A percentile compares a stretch with the other conserved stretches of the same genome.
Evolutionary conservation across 2,113 vertebrate species (phyloP).

Genomic region (Lasiurus borealis): DNA sequence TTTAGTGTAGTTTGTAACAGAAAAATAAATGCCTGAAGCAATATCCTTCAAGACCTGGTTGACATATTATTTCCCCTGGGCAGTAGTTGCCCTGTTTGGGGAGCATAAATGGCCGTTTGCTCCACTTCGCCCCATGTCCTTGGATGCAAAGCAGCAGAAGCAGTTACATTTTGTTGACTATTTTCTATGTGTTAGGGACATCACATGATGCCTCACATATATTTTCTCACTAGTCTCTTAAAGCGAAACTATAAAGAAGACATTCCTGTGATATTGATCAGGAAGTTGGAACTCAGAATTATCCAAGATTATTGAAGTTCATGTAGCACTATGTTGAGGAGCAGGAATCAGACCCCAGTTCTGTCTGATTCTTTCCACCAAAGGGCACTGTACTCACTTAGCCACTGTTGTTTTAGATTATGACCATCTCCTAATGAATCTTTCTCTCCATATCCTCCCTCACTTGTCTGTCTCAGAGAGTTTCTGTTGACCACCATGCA

Average conservation of each 20-base stretch:
- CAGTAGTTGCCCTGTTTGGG: background rate
- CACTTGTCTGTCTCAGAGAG: background rate
- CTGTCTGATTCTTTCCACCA: background rate
- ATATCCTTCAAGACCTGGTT: background rate
- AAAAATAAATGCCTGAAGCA: background rate
- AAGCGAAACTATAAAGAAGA: background rate
- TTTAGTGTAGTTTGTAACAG: background rate
- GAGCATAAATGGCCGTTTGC: background rate
- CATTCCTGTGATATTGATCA: background rate
- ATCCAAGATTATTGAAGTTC: background rate
- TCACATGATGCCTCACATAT: background rate
- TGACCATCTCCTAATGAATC: background rate
- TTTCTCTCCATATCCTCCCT: background rate
- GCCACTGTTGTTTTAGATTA: background rate
- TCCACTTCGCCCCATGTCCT: background rate
- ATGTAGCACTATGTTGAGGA: too few species aligned
- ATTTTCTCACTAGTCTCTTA: constrained; percentile 28
- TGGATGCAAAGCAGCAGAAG: background rate
- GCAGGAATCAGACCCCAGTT: background rate
- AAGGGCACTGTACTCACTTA: too few species aligned
- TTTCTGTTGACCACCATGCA: background rate
- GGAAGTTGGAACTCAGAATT: background rate
- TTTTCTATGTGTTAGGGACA: background rate
- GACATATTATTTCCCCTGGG: background rate
- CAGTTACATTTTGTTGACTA: background rate